Percentiles rank a stretch among this genome's conserved stretches.
Conservation (phyloP, 2,113 vertebrate species). For the Rhynchomys soricoides region DNA sequence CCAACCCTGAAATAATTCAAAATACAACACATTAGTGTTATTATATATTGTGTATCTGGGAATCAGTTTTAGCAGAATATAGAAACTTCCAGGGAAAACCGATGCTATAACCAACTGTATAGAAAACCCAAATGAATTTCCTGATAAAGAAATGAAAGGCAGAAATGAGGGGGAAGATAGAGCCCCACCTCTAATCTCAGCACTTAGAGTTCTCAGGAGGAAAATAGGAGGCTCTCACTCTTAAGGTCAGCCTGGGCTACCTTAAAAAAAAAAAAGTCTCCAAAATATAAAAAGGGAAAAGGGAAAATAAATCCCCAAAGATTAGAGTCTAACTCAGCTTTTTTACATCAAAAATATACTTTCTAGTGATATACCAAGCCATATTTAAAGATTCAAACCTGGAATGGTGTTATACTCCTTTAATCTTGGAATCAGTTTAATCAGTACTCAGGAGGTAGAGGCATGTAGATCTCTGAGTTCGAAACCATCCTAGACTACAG, state of each 20-base stretch:
- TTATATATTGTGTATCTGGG: not conserved
- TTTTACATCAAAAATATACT: not conserved
- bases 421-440: too few species aligned
- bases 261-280: not conserved
- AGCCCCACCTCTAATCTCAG: not conserved
- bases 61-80: conserved; percentile 43
- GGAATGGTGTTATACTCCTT: not conserved
- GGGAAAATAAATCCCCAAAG: not conserved
- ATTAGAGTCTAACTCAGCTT: not conserved
- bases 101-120: not conserved
- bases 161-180: accelerated
- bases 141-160: conserved; percentile 28
- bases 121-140: not conserved
- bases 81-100: conserved; percentile 10
- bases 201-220: not conserved
- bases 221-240: not conserved
- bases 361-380: not conserved
- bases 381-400: not conserved
- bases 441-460: not conserved
- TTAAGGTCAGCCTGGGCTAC: not conserved
- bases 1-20: conserved; percentile 18
- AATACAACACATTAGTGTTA: not conserved
- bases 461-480: not conserved
- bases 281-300: not conserved
- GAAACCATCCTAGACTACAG: not conserved